Evolutionary conservation across 2,113 vertebrate species (phyloP), one percentile per base, ranked within the genome.

Genomic region (Pteruthius melanotis): DNA sequence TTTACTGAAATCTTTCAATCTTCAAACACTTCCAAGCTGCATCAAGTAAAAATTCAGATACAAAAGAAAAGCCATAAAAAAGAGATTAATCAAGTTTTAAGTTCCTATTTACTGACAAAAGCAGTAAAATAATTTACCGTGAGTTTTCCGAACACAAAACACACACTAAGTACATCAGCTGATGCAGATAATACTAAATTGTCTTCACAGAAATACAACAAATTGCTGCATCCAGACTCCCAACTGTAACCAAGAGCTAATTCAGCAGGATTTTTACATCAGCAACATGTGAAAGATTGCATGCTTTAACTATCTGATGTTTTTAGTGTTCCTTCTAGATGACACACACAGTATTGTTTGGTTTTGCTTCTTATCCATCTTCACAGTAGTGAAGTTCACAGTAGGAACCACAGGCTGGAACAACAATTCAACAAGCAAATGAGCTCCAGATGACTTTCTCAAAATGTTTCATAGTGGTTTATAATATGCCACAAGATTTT

Each of bases 391-490:
- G 8, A 89, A 72, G 40, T 35, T 89, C 57, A 94, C 61, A 85
- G 47, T 61, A 94, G 75, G 80, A 52, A 70, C 45, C 44, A 22
- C 87, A 77, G 66, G 54, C 74, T 79, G 59, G 28, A 95, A 87
- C 57, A 93, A 86, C 64, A 85, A 70, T 87, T 77, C 78, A 57
- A 70, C 71, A 80, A 77, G 30, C 9, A 87, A 90, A 96, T 70
- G 42, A 88, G 71, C 95, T 91, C 90, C 93, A 91, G 76, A 94
- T 87, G 87, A 91, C 54, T 79, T 35, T 74, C 52, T 69, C 53
- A 49, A 87, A 92, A 72, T 40, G 39, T 64, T 75, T 92, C 77
- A 44, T 19, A 65, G 45, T 2, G 1, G 63, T 72, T 93, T 74
- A 60, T 75, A 95, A 89, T 30, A 76, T 20, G 47, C 50, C 30